Evolutionary conservation across 1,140 invertebrate genomes (phyloP).

Genomic region (Pseudomyrmex gracilis): DNA sequence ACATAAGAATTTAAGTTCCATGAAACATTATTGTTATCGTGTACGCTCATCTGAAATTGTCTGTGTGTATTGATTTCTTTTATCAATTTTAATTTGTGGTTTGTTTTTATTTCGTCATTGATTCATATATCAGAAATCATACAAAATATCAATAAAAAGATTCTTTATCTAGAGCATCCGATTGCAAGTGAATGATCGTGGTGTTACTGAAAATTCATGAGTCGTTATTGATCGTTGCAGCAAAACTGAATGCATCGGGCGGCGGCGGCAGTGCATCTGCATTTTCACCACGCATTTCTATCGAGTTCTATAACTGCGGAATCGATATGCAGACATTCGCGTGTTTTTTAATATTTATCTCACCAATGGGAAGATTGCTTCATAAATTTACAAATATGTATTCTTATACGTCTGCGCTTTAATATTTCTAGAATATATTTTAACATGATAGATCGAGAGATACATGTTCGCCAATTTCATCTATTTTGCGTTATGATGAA

Average conservation of each 20-base stretch:
- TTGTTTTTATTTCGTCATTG: too few relatives aligned
- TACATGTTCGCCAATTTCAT: not conserved
- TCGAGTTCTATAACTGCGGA: constrained; percentile 37
- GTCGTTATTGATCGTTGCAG: constrained; percentile 70
- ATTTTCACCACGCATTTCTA: constrained; percentile 58
- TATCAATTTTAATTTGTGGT: too few relatives aligned
- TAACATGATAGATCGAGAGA: not conserved
- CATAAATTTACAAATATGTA: too few relatives aligned
- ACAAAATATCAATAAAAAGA: too few relatives aligned
- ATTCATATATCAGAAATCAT: too few relatives aligned
- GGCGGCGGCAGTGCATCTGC: constrained; percentile 61
- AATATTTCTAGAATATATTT: too few relatives aligned
- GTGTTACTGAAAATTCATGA: constrained; percentile 39
- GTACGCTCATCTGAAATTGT: too few relatives aligned
- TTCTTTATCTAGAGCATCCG: not conserved
- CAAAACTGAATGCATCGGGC: constrained; percentile 58
- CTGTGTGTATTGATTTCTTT: not conserved
- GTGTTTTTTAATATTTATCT: not conserved
- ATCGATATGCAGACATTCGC: constrained; percentile 5
- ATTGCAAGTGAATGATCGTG: constrained; percentile 1
- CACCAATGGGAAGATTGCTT: not conserved
- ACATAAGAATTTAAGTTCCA: too few relatives aligned
- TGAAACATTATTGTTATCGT: too few relatives aligned
- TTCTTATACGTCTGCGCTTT: too few relatives aligned
- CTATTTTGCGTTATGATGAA: constrained; percentile 18